phyloP scores from a whole-genome alignment of 2,888 invertebrate genomes.

The Strigamia maritima region DNA sequence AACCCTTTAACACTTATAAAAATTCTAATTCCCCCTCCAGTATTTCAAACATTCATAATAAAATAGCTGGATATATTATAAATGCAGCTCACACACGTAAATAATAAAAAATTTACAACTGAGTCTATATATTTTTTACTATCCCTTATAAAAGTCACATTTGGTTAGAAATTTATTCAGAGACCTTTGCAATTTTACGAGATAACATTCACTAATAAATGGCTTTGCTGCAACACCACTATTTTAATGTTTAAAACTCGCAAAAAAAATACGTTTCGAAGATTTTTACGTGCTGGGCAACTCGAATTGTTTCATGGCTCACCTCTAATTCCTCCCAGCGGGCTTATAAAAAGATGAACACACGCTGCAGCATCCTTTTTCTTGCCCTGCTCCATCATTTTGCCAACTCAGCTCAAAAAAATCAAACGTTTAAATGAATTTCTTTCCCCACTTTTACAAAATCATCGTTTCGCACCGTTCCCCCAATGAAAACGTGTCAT shows the following conservation, averaged over 20 bases:
- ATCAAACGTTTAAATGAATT: neutral
- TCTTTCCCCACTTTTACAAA: neutral
- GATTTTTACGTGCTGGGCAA: constrained; percentile 33
- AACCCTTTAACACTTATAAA: too few relatives aligned
- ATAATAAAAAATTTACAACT: constrained; percentile 16
- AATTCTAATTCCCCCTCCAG: too few relatives aligned
- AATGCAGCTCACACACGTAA: constrained; percentile 6
- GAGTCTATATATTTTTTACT: constrained; percentile 14
- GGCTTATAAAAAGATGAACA: constrained; percentile 6
- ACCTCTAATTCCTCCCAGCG: neutral
- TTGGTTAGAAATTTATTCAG: constrained; percentile 22
- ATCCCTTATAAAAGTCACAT: constrained; percentile 24
- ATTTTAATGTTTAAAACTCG: constrained; percentile 31
- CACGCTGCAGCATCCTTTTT: neutral
- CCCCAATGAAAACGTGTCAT: constrained; percentile 31
- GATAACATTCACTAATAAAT: constrained; percentile 15
- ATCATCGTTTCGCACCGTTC: constrained; percentile 16
- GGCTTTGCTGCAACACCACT: constrained; percentile 8
- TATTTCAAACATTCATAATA: too few relatives aligned
- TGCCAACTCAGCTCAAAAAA: constrained; percentile 11
- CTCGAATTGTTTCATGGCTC: constrained; percentile 30
- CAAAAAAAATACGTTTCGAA: neutral
- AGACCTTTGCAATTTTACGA: constrained; percentile 28
- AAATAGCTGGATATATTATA: neutral
- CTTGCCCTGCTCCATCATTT: neutral